Percentiles rank a stretch among this genome's conserved stretches.
These are phyloP conservation scores for Acheta domesticus DNA, from an alignment of 2,888 invertebrate species.

Conservation along the genomic window DNA sequence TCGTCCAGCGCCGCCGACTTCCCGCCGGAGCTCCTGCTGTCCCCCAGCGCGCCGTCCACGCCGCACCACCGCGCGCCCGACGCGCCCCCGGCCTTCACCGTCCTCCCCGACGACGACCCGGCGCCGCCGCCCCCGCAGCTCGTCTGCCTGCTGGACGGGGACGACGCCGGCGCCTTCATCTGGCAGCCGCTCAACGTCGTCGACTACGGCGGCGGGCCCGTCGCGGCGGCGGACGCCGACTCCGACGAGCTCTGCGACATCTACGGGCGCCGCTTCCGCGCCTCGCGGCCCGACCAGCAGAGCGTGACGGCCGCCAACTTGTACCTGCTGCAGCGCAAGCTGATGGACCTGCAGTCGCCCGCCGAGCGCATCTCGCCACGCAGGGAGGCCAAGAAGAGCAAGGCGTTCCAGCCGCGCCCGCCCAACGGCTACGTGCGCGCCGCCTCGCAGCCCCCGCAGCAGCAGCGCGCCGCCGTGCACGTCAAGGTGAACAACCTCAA, in stretches of 20 bases:
- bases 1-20: slow-evolving; percentile 40
- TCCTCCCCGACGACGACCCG: neutral
- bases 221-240: neutral
- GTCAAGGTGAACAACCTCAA: slow-evolving; percentile 35
- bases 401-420: neutral
- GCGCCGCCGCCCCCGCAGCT: neutral
- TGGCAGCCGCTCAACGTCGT: slow-evolving; percentile 18
- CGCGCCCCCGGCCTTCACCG: neutral
- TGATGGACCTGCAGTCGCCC: slow-evolving; percentile 12
- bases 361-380: neutral
- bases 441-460: neutral
- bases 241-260: neutral
- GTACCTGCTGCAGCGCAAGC: slow-evolving; percentile 5
- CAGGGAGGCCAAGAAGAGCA: neutral
- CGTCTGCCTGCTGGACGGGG: neutral
- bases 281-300: neutral
- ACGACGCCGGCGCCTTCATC: neutral
- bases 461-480: slow-evolving; percentile 32
- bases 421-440: neutral
- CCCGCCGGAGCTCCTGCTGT: slow-evolving; percentile 44
- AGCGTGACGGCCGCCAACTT: slow-evolving; percentile 18
- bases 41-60: slow-evolving; percentile 31
- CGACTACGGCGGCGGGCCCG: neutral
- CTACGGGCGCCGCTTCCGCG: slow-evolving; percentile 4
- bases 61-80: neutral